Conservation (phyloP, 2,113 vertebrate species). For the Chaenocephalus aceratus region DNA sequence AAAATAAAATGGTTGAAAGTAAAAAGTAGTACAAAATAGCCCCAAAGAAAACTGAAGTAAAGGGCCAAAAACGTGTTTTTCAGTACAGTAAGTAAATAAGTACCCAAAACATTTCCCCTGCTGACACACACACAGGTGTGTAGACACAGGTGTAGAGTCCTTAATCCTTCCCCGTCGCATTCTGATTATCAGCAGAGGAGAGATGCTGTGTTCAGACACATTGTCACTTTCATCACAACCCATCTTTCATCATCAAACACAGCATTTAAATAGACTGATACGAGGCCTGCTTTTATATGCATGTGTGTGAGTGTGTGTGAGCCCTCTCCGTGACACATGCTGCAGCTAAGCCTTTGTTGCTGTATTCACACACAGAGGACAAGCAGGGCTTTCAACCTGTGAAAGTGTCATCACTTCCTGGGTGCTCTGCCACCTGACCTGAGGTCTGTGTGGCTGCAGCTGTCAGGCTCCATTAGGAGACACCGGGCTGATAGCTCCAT, state of each 20-base stretch:
- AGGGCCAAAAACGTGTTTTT: neutral
- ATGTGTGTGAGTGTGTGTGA: conserved; percentile 15
- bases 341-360: conserved; percentile 38
- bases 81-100: neutral
- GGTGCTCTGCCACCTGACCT: conserved; percentile 21
- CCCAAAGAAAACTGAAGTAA: neutral
- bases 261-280: conserved; percentile 65
- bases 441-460: conserved; percentile 30
- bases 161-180: conserved; percentile 52
- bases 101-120: no score
- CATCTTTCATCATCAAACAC: conserved; percentile 79
- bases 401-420: conserved; percentile 51
- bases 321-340: conserved; percentile 4
- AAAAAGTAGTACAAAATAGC: neutral
- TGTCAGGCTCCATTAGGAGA: conserved; percentile 54
- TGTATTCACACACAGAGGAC: conserved; percentile 20
- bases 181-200: conserved; percentile 58
- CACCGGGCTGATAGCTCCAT: conserved; percentile 19
- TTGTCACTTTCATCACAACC: conserved; percentile 67
- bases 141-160: conserved; percentile 42
- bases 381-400: conserved; percentile 29
- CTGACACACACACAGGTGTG: neutral
- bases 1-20: no score
- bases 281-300: conserved; percentile 48
- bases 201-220: conserved; percentile 55